These are phyloP conservation scores for Odocoileus hemionus DNA, from an alignment of 2,113 vertebrate species.

Conservation along the genomic window DNA sequence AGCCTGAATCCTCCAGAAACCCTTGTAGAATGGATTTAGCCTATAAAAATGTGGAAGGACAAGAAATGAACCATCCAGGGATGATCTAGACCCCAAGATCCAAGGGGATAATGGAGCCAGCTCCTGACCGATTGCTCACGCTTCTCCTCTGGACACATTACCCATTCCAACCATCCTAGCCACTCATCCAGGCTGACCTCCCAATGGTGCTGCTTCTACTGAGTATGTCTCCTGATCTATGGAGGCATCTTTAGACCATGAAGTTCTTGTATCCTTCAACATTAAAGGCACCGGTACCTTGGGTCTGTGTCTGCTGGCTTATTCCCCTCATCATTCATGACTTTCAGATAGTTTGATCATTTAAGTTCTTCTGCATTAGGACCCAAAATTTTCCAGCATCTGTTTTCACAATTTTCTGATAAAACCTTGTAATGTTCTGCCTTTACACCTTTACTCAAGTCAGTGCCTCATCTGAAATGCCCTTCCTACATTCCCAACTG, in stretches of 20 bases:
- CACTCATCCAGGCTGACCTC: not conserved
- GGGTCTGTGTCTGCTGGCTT: not conserved
- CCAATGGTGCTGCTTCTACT: not conserved
- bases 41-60: conserved; percentile 60
- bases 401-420: not conserved
- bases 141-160: not conserved
- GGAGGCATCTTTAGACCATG: not conserved
- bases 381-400: not conserved
- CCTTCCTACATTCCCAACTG: not conserved
- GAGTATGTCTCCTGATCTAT: not conserved
- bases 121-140: not conserved
- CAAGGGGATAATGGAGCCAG: not conserved
- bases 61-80: not conserved
- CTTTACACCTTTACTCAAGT: not conserved
- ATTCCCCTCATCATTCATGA: not conserved
- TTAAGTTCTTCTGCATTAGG: not conserved
- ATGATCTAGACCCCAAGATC: not conserved
- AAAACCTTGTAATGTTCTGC: not conserved
- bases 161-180: not conserved
- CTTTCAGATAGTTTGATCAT: not conserved
- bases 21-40: conserved; percentile 79
- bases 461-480: not conserved
- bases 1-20: conserved; percentile 84
- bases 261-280: not conserved
- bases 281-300: not conserved